A percentile compares a stretch with the other conserved stretches of the same genome.
phyloP scores from a whole-genome alignment of 2,888 invertebrate genomes.

The Acanthosepion esculentum region DNA sequence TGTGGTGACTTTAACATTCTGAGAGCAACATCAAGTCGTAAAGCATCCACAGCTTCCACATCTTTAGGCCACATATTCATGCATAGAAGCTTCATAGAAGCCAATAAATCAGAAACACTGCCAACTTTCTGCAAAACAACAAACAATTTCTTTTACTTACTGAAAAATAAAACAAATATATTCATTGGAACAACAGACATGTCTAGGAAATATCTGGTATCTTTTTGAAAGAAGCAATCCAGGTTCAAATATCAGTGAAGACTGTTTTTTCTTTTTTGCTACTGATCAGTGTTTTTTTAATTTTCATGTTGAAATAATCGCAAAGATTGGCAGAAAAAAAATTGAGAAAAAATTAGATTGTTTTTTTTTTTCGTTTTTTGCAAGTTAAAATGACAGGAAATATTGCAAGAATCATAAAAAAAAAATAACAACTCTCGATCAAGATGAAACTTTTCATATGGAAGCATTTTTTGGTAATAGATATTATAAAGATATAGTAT shows the following conservation, averaged over 20 bases:
- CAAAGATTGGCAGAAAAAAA: background rate
- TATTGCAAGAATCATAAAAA: no score
- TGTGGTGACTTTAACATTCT: conserved; percentile 77
- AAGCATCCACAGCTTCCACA: conserved; percentile 73
- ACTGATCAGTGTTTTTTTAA: background rate
- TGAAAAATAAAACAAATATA: background rate
- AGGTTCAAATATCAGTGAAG: background rate
- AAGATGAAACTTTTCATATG: no score
- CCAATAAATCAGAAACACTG: conserved; percentile 74
- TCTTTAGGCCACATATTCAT: conserved; percentile 75
- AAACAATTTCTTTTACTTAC: conserved; percentile 6
- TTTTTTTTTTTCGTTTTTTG: no score
- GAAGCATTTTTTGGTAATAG: no score
- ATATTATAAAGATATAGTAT: no score
- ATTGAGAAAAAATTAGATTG: no score
- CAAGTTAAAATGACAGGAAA: no score
- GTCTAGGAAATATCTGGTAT: background rate
- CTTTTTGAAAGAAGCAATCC: background rate
- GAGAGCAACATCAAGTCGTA: conserved; percentile 74
- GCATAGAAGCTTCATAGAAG: conserved; percentile 75
- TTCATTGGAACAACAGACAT: background rate
- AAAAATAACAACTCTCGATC: no score
- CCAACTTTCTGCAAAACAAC: conserved; percentile 71
- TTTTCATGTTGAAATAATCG: background rate
- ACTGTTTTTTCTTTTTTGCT: background rate